Conservation (phyloP, 1,140 invertebrate species). For the Wiebesia pumilae region DNA sequence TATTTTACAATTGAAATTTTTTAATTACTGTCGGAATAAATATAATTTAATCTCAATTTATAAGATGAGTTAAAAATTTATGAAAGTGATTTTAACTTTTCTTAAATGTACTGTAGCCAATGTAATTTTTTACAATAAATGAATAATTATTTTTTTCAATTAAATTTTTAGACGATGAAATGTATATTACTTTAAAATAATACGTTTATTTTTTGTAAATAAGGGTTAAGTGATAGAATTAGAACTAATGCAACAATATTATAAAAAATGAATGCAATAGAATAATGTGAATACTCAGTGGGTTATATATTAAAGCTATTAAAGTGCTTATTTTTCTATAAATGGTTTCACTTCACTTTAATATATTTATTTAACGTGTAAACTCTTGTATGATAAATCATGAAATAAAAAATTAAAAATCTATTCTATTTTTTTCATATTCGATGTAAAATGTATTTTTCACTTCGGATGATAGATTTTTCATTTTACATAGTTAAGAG, state of each 20-base stretch:
- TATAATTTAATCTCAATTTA: background rate
- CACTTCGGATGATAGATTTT: background rate
- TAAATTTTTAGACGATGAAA: too few species aligned
- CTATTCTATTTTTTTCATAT: slow-evolving; percentile 3
- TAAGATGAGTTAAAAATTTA: background rate
- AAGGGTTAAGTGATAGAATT: background rate
- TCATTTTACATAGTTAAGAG: slow-evolving; percentile 12
- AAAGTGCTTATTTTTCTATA: background rate
- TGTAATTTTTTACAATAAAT: background rate
- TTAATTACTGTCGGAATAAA: too few species aligned
- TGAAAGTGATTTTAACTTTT: slow-evolving; percentile 6
- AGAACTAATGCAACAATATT: background rate
- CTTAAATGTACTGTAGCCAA: background rate
- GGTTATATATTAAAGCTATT: background rate
- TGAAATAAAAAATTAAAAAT: slow-evolving; percentile 10
- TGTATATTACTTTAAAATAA: too few species aligned
- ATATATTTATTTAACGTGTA: background rate
- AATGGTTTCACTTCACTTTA: background rate
- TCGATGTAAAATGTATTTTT: slow-evolving; percentile 10
- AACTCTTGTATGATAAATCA: slow-evolving; percentile 5
- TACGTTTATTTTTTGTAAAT: background rate
- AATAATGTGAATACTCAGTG: background rate
- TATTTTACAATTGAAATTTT: slow-evolving; percentile 1
- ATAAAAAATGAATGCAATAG: background rate
- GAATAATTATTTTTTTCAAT: too few species aligned